These are phyloP conservation scores for Poeciliopsis turneri DNA, from an alignment of 2,797 vertebrate genomes.

Conservation along the genomic window DNA sequence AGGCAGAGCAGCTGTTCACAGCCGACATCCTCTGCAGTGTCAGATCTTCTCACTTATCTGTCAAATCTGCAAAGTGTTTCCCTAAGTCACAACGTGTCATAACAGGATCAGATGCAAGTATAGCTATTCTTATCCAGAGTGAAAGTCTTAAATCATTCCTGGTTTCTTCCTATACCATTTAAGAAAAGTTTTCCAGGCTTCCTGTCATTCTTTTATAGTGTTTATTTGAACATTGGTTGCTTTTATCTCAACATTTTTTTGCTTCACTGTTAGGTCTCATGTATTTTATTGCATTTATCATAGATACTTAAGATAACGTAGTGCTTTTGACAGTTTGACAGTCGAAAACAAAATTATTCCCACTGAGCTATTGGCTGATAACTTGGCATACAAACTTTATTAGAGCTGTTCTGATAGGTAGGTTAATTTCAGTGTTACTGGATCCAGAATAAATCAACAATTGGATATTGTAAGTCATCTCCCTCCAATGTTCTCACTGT, in stretches of 20 bases:
- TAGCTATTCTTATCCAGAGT: background rate
- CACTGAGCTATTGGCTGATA: background rate
- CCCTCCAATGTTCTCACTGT: background rate
- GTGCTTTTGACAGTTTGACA: background rate
- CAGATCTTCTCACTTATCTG: conserved; percentile 4
- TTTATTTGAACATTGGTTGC: background rate
- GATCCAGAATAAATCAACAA: background rate
- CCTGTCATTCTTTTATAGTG: background rate
- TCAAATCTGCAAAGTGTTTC: background rate
- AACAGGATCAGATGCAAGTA: background rate
- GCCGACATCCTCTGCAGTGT: background rate
- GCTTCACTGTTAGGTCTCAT: background rate
- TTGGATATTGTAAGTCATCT: background rate
- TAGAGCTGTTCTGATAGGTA: background rate
- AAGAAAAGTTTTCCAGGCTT: background rate
- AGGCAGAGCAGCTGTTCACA: conserved; percentile 25
- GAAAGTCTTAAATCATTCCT: background rate
- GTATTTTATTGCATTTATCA: background rate
- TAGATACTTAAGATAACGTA: background rate
- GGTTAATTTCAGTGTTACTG: background rate
- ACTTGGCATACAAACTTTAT: background rate
- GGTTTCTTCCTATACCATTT: background rate
- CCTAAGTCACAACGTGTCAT: background rate
- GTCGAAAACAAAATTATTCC: background rate
- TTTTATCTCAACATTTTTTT: background rate